These are phyloP conservation scores for Cryptus armator DNA, from an alignment of 2,888 invertebrate genomes.

Conservation along the genomic window DNA sequence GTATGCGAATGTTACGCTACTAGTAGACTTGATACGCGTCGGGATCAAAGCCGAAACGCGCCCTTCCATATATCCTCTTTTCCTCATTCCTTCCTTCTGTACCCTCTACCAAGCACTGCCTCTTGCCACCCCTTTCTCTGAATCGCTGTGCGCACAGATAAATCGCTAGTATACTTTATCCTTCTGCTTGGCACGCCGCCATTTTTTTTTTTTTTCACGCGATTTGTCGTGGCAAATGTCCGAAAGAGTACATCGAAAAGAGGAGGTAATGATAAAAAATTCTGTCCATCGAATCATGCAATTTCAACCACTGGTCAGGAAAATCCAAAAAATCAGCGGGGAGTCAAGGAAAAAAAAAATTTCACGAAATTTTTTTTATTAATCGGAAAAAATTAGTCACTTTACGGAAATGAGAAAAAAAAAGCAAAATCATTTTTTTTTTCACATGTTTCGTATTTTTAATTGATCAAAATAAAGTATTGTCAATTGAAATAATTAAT, in stretches of 20 bases:
- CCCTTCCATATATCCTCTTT: slow-evolving; percentile 40
- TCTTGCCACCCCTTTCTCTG: background rate
- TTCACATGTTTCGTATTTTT: background rate
- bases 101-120: background rate
- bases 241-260: no score
- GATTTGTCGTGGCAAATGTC: no score
- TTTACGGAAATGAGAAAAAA: background rate
- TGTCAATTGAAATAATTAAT: background rate
- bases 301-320: no score
- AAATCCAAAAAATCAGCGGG: no score
- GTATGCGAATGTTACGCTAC: slow-evolving; percentile 13
- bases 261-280: no score
- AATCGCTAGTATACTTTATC: background rate
- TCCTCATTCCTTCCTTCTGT: slow-evolving; percentile 27
- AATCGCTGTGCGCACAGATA: background rate
- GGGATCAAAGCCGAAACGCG: slow-evolving; percentile 77
- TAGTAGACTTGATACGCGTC: slow-evolving; percentile 23
- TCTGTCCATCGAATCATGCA: no score
- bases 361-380: no score
- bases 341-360: no score
- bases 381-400: no score
- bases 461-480: background rate
- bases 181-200: background rate
- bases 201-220: background rate
- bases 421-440: background rate